These are phyloP conservation scores for Pseudomugil gertrudae DNA, from an alignment of 2,797 vertebrate species.

Conservation along the genomic window DNA sequence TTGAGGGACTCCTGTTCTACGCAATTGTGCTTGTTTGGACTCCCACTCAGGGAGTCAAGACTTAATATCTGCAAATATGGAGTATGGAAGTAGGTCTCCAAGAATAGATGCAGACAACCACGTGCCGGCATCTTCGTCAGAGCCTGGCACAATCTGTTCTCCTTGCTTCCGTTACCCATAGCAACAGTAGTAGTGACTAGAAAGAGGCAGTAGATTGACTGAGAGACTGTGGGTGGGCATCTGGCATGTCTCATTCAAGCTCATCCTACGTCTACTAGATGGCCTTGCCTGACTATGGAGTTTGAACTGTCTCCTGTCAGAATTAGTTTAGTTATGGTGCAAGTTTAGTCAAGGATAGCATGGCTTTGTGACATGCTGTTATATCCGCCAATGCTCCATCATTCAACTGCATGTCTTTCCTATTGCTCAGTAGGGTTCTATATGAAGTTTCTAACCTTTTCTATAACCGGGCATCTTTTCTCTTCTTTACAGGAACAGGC, in stretches of 20 bases:
- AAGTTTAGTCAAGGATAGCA: conserved; percentile 17
- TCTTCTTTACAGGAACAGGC: conserved; percentile 82
- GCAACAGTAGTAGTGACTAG: conserved; percentile 73
- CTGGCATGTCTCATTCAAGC: conserved; percentile 58
- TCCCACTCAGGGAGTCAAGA: conserved; percentile 45
- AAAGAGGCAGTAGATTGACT: conserved; percentile 72
- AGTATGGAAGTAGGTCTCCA: conserved; percentile 69
- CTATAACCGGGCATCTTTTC: conserved; percentile 29
- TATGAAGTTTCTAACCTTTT: not conserved
- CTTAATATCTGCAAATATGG: conserved; percentile 72
- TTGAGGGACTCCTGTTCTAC: conserved; percentile 64
- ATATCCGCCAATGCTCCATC: not conserved
- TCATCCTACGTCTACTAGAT: conserved; percentile 72
- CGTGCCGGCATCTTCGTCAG: conserved; percentile 74
- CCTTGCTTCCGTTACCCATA: conserved; percentile 69
- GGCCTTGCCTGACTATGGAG: conserved; percentile 60
- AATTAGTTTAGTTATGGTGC: conserved; percentile 45
- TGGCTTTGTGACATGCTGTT: conserved; percentile 15
- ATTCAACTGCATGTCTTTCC: not conserved
- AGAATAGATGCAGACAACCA: conserved; percentile 77
- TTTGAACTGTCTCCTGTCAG: conserved; percentile 42
- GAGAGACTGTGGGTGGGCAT: conserved; percentile 81
- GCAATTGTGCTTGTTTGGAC: conserved; percentile 54
- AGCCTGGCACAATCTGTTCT: conserved; percentile 71
- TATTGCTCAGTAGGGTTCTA: not conserved